Conservation (phyloP, 2,888 invertebrate genomes). For the Epinotia demarniana region DNA sequence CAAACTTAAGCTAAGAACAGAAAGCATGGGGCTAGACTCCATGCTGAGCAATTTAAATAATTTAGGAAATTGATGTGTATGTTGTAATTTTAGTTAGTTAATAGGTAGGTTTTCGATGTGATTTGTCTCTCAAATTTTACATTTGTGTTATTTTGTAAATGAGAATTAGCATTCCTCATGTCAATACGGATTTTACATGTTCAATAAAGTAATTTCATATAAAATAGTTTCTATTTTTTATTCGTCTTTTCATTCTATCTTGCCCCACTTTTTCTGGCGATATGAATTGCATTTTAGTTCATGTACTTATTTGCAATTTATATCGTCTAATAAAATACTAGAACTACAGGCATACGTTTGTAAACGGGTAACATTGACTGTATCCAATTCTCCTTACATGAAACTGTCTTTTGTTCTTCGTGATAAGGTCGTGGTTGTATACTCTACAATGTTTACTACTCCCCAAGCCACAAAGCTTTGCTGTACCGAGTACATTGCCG, state of each 20-base stretch:
- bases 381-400: background rate
- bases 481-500: background rate
- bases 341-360: background rate
- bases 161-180: conserved; percentile 85
- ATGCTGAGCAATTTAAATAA: conserved; percentile 65
- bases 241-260: conserved; percentile 57
- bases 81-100: conserved; percentile 84
- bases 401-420: background rate
- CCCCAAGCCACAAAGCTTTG: background rate
- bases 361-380: background rate
- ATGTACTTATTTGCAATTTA: background rate
- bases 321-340: background rate
- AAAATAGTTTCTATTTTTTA: conserved; percentile 70
- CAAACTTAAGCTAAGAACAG: conserved; percentile 78
- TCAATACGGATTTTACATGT: conserved; percentile 85
- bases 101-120: conserved; percentile 84
- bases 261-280: conserved; percentile 8
- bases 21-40: conserved; percentile 56
- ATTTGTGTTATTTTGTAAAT: conserved; percentile 85
- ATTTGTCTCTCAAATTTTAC: conserved; percentile 85
- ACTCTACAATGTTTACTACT: background rate
- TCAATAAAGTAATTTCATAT: conserved; percentile 86
- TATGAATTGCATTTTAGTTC: background rate
- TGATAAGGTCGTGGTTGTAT: conserved; percentile 15
- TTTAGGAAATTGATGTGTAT: conserved; percentile 82